Conservation (phyloP, 2,888 invertebrate species). For the Argynnis bischoffii region DNA sequence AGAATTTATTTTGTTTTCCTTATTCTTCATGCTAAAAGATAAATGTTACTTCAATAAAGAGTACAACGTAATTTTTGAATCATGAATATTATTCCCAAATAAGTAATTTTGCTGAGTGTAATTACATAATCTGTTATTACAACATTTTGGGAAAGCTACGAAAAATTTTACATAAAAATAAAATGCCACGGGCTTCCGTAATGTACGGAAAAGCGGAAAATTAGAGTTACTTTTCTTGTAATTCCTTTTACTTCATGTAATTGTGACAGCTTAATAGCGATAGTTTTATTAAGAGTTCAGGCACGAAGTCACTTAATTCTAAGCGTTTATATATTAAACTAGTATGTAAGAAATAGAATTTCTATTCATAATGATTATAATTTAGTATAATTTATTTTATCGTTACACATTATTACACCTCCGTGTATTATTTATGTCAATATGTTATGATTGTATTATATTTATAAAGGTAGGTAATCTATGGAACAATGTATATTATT, state of each 20-base stretch:
- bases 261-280: slow-evolving; percentile 12
- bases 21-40: too few species aligned
- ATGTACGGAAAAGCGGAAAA: slow-evolving; percentile 20
- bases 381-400: too few species aligned
- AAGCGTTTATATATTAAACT: neutral
- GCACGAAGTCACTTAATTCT: neutral
- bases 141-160: slow-evolving; percentile 8
- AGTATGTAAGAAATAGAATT: too few species aligned
- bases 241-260: slow-evolving; percentile 18
- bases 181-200: slow-evolving; percentile 13
- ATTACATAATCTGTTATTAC: neutral
- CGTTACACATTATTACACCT: too few species aligned
- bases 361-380: too few species aligned
- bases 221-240: slow-evolving; percentile 18
- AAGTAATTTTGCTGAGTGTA: neutral
- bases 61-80: neutral
- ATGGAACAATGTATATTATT: too few species aligned
- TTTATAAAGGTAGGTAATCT: too few species aligned
- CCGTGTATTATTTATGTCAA: too few species aligned
- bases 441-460: too few species aligned
- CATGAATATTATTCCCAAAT: neutral
- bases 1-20: too few species aligned
- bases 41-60: too few species aligned
- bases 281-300: slow-evolving; percentile 10
- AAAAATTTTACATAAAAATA: slow-evolving; percentile 14